Base-by-base conservation (phyloP, 2,797 vertebrate species). In the Hydrophis major region DNA sequence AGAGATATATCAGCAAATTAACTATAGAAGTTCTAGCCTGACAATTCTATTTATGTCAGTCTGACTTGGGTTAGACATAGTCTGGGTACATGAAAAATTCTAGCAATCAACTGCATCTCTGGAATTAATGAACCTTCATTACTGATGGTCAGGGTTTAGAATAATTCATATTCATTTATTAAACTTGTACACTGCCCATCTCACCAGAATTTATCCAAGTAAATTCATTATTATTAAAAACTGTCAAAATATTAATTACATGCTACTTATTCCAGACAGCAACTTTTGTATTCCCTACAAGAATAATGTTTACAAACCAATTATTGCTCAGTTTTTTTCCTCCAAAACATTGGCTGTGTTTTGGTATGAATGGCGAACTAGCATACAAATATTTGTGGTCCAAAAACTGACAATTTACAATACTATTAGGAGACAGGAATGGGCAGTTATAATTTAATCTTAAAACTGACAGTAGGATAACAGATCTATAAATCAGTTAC, bases 101-200 rank as follows among this genome's bases (percentile, higher is more conserved):
- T 0, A 91, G 90, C 57, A 88, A 90, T 53, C 94, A 91, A 78
- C 88, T 86, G 90, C 18, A 7, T 7, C 59, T 89, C 89, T 89
- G 28, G 87, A 96, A 94, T 94, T 90, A 95, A 92, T 59, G 60
- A 14, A 90, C 87, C 1, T 28, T 90, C 92, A 86, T 94, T 92
- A 89, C 93, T 37, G 56, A 56, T 60, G 37, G 89, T 90, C 94
- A 95, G 0, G 0, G 47, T 93, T 63, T 91, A 95, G 95, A 95
- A 96, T 93, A 96, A 96, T 94, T 94, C 69, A 32, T 3, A 74
- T 69, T 69, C 32, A 69, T 69, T 63, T n/a, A 66, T n/a, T n/a
- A n/a, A 66, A 66, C 13, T 66, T n/a, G 63, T 14, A 66, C 14
- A 4, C 4, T 5, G 13, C 28, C 28, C 28, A 16, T n/a, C 28